phyloP scores from a whole-genome alignment of 2,797 vertebrate species.

The Tiaroga cobitis region DNA sequence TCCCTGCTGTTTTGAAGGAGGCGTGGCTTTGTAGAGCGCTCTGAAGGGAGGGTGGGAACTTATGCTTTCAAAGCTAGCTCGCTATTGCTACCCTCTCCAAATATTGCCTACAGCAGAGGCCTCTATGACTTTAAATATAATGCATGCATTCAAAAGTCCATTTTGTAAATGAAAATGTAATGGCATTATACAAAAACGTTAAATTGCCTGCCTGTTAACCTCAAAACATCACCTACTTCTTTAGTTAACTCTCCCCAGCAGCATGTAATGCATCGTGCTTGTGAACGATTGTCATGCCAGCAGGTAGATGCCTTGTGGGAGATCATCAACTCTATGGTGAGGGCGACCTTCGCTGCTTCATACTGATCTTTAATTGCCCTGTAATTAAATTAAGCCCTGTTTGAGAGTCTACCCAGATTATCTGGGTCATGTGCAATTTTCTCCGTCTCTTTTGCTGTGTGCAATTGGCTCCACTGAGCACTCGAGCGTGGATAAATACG shows the following conservation, averaged over 20 bases:
- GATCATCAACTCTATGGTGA: slow-evolving; percentile 37
- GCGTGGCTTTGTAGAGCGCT: too few relatives aligned
- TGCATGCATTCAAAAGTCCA: not conserved
- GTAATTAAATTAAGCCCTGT: slow-evolving; percentile 60
- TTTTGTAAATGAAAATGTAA: not conserved
- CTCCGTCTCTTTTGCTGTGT: slow-evolving; percentile 34
- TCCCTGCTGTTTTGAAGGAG: too few relatives aligned
- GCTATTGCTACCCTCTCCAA: too few relatives aligned
- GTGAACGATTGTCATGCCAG: slow-evolving; percentile 36
- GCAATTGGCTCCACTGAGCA: slow-evolving; percentile 13
- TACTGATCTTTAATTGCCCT: slow-evolving; percentile 60
- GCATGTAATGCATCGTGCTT: not conserved
- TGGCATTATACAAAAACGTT: not conserved
- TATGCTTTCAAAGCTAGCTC: too few relatives aligned
- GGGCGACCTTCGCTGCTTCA: slow-evolving; percentile 36
- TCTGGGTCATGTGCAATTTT: slow-evolving; percentile 55
- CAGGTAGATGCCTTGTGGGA: slow-evolving; percentile 40
- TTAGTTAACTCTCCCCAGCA: not conserved
- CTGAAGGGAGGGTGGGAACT: too few relatives aligned
- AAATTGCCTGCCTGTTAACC: slow-evolving; percentile 5
- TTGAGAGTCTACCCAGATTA: slow-evolving; percentile 55
- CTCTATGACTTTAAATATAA: slow-evolving; percentile 4
- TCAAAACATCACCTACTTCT: slow-evolving; percentile 29
- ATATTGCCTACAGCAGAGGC: not conserved
- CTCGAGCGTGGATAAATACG: slow-evolving; percentile 36